Conservation (phyloP, 1,140 invertebrate genomes). For the Ceratitis capitata region DNA sequence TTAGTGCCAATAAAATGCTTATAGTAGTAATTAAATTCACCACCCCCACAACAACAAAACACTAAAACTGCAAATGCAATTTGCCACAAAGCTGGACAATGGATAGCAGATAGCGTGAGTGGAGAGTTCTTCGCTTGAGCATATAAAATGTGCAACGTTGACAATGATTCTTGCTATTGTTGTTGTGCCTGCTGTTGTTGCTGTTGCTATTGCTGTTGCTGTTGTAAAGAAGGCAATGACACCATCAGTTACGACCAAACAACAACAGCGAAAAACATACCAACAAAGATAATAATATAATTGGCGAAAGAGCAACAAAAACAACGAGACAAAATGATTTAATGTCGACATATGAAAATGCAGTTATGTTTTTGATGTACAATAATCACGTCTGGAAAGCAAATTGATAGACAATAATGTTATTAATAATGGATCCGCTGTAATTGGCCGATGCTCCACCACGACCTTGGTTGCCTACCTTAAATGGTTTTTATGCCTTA, state of each 20-base stretch:
- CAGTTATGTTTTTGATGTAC: neutral
- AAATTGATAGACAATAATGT: too few species aligned
- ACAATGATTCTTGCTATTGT: neutral
- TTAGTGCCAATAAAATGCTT: neutral
- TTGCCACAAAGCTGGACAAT: neutral
- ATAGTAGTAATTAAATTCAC: constrained; percentile 20
- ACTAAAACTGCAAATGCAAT: constrained; percentile 12
- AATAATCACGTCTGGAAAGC: neutral
- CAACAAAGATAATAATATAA: neutral
- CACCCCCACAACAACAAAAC: neutral
- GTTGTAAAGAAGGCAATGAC: neutral
- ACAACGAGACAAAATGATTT: constrained; percentile 13
- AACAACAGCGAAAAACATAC: constrained; percentile 8
- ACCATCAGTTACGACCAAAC: constrained; percentile 44
- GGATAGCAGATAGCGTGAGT: neutral
- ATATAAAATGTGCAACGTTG: neutral
- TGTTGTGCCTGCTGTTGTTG: too few species aligned
- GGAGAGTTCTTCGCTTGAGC: neutral
- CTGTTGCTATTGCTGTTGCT: neutral
- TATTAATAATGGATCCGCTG: too few species aligned
- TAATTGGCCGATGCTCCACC: too few species aligned
- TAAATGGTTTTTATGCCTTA: too few species aligned
- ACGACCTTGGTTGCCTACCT: too few species aligned
- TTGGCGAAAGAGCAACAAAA: neutral
- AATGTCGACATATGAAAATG: neutral